Conservation (phyloP, 1,140 invertebrate genomes). For the Tribolium castaneum region DNA sequence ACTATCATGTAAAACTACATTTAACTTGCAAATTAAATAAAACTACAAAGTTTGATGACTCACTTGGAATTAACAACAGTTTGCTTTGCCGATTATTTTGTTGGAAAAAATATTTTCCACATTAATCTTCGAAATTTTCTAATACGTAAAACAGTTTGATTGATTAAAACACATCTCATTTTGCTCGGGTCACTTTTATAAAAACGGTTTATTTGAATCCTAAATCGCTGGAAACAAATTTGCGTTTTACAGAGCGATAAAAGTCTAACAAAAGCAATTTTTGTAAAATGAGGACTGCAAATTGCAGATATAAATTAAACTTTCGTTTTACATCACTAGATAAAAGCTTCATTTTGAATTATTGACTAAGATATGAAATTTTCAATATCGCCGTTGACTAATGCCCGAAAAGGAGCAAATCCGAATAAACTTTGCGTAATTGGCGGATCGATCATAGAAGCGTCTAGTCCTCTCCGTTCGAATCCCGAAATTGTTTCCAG, state of each 20-base stretch:
- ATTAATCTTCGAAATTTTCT: too few relatives aligned
- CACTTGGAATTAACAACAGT: background rate
- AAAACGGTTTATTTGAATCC: background rate
- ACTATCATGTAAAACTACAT: conserved; percentile 40
- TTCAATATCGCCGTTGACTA: background rate
- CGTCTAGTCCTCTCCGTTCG: background rate
- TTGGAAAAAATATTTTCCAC: too few relatives aligned
- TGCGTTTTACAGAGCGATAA: background rate
- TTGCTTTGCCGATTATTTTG: too few relatives aligned
- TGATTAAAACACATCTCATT: too few relatives aligned
- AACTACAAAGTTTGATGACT: conserved; percentile 4
- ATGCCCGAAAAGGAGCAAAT: background rate
- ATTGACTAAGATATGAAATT: background rate
- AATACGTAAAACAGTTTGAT: too few relatives aligned
- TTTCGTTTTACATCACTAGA: background rate
- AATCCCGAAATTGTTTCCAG: conserved; percentile 9
- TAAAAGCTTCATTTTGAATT: background rate
- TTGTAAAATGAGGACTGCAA: background rate
- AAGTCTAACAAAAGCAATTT: background rate
- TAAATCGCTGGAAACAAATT: background rate
- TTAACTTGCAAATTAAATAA: conserved; percentile 41
- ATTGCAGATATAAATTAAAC: background rate
- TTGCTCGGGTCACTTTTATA: background rate
- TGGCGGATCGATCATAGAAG: background rate
- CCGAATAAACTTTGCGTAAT: background rate